Percentiles rank a stretch among this genome's conserved stretches.
phyloP scores from a whole-genome alignment of 2,888 invertebrate species.

The Pandemis cinnamomeana region DNA sequence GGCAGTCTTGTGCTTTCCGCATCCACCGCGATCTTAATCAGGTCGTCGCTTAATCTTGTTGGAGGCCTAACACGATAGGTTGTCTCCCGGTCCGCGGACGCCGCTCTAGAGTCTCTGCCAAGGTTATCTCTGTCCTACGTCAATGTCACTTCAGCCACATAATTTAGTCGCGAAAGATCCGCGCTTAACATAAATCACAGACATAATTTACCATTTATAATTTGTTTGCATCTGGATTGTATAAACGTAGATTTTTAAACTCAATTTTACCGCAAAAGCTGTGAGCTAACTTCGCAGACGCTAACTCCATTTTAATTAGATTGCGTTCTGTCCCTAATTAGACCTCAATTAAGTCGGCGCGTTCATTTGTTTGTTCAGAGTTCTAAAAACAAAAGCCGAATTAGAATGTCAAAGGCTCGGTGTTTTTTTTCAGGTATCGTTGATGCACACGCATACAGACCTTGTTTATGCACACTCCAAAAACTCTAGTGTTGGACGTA shows the following conservation, averaged over 20 bases:
- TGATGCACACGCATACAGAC: too few species aligned
- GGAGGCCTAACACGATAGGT: too few species aligned
- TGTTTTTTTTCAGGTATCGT: too few species aligned
- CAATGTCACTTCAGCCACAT: background rate
- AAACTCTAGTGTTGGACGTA: too few species aligned
- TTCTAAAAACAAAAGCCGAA: background rate
- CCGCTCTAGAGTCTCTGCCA: too few species aligned
- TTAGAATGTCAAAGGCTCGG: too few species aligned
- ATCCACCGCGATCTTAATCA: too few species aligned
- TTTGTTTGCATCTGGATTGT: background rate
- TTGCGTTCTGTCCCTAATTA: slow-evolving; percentile 3
- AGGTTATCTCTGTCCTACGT: background rate
- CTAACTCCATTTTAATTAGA: slow-evolving; percentile 3
- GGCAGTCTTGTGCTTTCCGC: too few species aligned
- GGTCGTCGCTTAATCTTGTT: too few species aligned
- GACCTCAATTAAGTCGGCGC: slow-evolving; percentile 7
- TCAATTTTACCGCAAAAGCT: background rate
- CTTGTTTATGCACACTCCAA: too few species aligned
- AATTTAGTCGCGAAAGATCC: background rate
- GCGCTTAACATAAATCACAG: background rate
- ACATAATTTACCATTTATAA: background rate
- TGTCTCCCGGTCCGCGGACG: too few species aligned
- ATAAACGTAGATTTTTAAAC: background rate
- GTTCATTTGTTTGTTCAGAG: background rate
- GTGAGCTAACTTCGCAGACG: slow-evolving; percentile 7